These are phyloP conservation scores for Knipowitschia caucasica DNA, from an alignment of 2,797 vertebrate species.

Conservation along the genomic window DNA sequence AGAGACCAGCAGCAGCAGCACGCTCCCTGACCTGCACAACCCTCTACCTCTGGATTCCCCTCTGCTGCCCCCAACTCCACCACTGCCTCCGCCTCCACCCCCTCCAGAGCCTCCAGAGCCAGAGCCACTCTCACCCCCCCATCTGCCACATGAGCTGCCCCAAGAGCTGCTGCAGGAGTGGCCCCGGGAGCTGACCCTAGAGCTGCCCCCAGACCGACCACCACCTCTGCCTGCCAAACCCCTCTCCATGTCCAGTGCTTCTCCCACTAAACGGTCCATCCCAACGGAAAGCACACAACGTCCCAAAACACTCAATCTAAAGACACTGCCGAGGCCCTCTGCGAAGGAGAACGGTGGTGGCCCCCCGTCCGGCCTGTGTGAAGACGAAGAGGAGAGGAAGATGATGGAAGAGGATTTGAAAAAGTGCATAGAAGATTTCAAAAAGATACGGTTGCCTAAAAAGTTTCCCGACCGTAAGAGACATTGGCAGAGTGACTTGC, in stretches of 20 bases:
- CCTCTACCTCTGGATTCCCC: slow-evolving; percentile 2
- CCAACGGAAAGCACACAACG: slow-evolving; percentile 47
- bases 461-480: slow-evolving; percentile 86
- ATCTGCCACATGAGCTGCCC: slow-evolving; percentile 15
- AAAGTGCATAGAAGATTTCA: slow-evolving; percentile 88
- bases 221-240: slow-evolving; percentile 44
- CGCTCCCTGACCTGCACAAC: slow-evolving; percentile 14
- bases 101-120: slow-evolving; percentile 39
- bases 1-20: slow-evolving; percentile 29
- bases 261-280: slow-evolving; percentile 21
- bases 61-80: slow-evolving; percentile 41
- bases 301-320: slow-evolving; percentile 63
- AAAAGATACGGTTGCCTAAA: slow-evolving; percentile 81
- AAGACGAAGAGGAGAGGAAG: slow-evolving; percentile 77
- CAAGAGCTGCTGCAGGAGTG: slow-evolving; percentile 23
- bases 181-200: background rate
- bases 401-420: slow-evolving; percentile 82
- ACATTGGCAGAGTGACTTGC: slow-evolving; percentile 88
- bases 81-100: slow-evolving; percentile 34
- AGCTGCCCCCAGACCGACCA: slow-evolving; percentile 31
- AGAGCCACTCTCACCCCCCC: slow-evolving; percentile 31
- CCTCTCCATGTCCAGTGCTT: slow-evolving; percentile 34
- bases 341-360: slow-evolving; percentile 67
- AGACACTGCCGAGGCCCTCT: slow-evolving; percentile 51
- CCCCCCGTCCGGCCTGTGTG: slow-evolving; percentile 24